phyloP scores from a whole-genome alignment of 2,113 vertebrate species.

The Etheostoma spectabile region DNA sequence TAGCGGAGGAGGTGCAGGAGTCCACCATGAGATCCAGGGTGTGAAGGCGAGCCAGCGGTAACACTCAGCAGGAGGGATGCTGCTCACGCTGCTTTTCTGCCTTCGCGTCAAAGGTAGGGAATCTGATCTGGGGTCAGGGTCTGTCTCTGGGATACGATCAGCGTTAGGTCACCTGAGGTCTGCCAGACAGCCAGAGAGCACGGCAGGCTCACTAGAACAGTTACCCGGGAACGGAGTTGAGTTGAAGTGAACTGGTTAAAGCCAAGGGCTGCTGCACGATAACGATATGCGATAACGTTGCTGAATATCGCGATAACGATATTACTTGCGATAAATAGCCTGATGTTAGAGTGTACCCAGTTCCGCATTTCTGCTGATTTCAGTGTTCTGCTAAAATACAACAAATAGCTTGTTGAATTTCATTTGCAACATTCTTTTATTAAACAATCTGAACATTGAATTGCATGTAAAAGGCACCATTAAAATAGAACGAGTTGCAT shows the following conservation, averaged over 20 bases:
- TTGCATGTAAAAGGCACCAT: too few species aligned
- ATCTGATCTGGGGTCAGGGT: background rate
- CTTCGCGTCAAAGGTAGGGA: constrained; percentile 83
- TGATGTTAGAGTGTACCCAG: too few species aligned
- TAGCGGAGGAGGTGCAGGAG: constrained; percentile 39
- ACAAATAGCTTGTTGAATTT: too few species aligned
- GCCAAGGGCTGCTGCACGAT: too few species aligned
- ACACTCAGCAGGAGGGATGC: constrained; percentile 72
- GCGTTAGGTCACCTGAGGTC: constrained; percentile 4
- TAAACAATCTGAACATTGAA: too few species aligned
- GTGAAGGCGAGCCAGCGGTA: constrained; percentile 36
- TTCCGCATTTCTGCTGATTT: too few species aligned
- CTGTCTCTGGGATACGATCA: background rate
- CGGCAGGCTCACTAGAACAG: background rate
- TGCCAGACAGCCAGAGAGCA: background rate
- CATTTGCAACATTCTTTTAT: too few species aligned
- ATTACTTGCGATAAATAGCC: too few species aligned
- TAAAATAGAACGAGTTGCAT: too few species aligned
- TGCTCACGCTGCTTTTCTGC: constrained; percentile 83
- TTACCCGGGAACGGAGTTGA: constrained; percentile 6
- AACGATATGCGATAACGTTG: too few species aligned
- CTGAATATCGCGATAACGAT: too few species aligned
- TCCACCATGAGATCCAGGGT: constrained; percentile 34
- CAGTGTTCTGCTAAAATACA: too few species aligned
- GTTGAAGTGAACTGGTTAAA: background rate